Evolutionary conservation across 2,113 vertebrate genomes (phyloP).

Genomic region (Oxyura jamaicensis): DNA sequence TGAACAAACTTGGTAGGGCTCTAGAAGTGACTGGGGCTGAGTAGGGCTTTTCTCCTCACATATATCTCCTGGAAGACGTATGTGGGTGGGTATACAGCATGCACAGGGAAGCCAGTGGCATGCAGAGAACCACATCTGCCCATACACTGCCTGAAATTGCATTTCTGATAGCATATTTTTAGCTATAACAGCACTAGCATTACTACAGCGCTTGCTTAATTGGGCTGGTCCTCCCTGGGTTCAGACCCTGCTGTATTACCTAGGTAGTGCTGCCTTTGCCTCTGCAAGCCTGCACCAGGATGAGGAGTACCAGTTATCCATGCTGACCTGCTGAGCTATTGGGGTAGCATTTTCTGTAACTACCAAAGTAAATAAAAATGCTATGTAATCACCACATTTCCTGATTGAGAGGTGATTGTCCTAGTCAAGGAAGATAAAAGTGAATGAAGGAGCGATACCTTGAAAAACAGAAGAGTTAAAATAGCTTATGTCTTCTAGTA

Average conservation of each 20-base stretch:
- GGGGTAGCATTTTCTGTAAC: background rate
- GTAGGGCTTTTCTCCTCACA: background rate
- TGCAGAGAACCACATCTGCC: background rate
- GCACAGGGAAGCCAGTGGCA: fast-evolving
- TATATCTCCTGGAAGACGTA: background rate
- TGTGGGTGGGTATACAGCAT: background rate
- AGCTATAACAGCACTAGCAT: background rate
- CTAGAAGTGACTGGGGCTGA: background rate
- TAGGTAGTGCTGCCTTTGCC: background rate
- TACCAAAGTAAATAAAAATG: background rate
- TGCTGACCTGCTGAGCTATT: background rate
- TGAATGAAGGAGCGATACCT: background rate
- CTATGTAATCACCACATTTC: background rate
- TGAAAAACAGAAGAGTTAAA: background rate
- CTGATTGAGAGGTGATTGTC: background rate
- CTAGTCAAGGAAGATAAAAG: background rate
- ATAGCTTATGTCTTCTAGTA: background rate
- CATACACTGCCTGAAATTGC: too few species aligned
- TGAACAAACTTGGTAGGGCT: background rate
- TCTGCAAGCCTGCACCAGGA: background rate
- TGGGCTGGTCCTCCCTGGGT: background rate
- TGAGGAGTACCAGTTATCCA: background rate
- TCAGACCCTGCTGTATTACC: background rate
- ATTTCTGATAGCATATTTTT: background rate
- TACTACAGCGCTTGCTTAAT: background rate